A percentile compares a stretch with the other conserved stretches of the same genome.
Conservation (phyloP, 2,113 vertebrate species). For the Bubo bubo region DNA sequence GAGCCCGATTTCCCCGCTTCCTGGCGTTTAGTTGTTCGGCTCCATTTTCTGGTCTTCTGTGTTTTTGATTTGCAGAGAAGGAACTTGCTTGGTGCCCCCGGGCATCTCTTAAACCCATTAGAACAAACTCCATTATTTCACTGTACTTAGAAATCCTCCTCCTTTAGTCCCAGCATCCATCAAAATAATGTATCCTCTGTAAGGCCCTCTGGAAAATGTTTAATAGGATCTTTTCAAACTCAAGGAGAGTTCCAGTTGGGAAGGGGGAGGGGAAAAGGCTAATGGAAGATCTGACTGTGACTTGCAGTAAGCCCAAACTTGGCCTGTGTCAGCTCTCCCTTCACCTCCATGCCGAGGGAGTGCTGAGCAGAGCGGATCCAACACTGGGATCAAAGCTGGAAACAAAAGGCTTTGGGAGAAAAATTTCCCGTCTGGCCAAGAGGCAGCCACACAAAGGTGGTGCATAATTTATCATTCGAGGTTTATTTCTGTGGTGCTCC, state of each 20-base stretch:
- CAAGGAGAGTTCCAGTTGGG: slow-evolving; percentile 49
- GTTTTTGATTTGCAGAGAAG: slow-evolving; percentile 77
- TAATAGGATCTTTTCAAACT: slow-evolving; percentile 66
- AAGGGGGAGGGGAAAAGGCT: slow-evolving; percentile 53
- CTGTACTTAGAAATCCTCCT: slow-evolving; percentile 63
- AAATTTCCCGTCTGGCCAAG: slow-evolving; percentile 74
- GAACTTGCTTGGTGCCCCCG: slow-evolving; percentile 71
- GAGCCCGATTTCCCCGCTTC: slow-evolving; percentile 69
- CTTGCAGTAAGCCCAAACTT: slow-evolving; percentile 66
- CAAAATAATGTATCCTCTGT: slow-evolving; percentile 71
- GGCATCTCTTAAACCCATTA: slow-evolving; percentile 73
- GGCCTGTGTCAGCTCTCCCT: slow-evolving; percentile 60
- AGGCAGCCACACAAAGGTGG: slow-evolving; percentile 75
- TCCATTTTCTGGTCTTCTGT: slow-evolving; percentile 77
- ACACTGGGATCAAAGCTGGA: slow-evolving; percentile 66
- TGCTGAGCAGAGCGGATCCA: slow-evolving; percentile 58
- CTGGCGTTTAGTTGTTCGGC: slow-evolving; percentile 68
- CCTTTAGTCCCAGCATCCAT: slow-evolving; percentile 57
- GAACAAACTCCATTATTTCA: slow-evolving; percentile 69
- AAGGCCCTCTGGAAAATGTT: slow-evolving; percentile 55
- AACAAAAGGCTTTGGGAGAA: slow-evolving; percentile 74
- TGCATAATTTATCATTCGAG: slow-evolving; percentile 74
- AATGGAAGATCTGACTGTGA: slow-evolving; percentile 54
- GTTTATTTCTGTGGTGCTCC: slow-evolving; percentile 65
- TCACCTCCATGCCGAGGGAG: slow-evolving; percentile 67